Evolutionary conservation across 2,888 invertebrate genomes (phyloP).

Genomic region (Galerucella calmariensis): DNA sequence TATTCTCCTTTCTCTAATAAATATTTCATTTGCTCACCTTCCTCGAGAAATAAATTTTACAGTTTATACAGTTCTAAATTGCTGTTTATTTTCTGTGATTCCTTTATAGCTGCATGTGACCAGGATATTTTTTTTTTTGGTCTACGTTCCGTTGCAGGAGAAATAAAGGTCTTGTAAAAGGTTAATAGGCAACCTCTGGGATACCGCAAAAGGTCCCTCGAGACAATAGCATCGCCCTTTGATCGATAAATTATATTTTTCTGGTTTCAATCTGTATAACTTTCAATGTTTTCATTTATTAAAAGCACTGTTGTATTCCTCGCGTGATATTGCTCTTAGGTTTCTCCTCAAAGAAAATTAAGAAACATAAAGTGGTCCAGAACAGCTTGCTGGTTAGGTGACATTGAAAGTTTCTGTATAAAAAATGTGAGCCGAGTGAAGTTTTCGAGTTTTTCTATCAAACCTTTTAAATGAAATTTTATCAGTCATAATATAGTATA

Average conservation of each 20-base stretch:
- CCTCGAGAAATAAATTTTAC: background rate
- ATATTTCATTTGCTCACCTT: background rate
- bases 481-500: background rate
- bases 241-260: slow-evolving; percentile 45
- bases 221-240: slow-evolving; percentile 49
- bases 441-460: background rate
- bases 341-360: background rate
- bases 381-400: slow-evolving; percentile 2
- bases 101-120: slow-evolving; percentile 13
- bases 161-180: slow-evolving; percentile 54
- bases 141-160: background rate
- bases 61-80: background rate
- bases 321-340: no score
- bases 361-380: background rate
- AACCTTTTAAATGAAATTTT: slow-evolving; percentile 1
- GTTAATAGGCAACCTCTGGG: slow-evolving; percentile 58
- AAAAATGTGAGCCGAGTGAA: background rate
- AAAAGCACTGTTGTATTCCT: no score
- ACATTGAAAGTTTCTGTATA: slow-evolving; percentile 20
- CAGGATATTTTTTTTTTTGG: slow-evolving; percentile 1
- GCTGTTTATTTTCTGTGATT: background rate
- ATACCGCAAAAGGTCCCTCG: slow-evolving; percentile 55
- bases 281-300: background rate
- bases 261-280: background rate
- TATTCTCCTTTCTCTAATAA: background rate